phyloP scores from a whole-genome alignment of 23 tunicate species.

The Phallusia fumigata region DNA sequence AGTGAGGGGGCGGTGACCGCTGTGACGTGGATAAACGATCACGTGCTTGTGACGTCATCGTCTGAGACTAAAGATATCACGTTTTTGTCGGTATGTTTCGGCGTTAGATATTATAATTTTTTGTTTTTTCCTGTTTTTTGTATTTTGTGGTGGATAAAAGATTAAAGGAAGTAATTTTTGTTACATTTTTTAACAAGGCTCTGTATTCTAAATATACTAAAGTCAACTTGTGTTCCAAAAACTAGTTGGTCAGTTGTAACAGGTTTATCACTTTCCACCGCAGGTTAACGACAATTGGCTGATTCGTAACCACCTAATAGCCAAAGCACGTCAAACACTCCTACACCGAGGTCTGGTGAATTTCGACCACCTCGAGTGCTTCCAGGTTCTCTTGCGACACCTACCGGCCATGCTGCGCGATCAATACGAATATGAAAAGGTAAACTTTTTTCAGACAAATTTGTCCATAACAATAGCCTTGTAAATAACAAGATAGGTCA shows the following conservation, averaged over 20 bases:
- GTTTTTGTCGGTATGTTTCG: constrained; percentile 51
- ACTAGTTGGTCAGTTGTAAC: too few species aligned
- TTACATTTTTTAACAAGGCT: background rate
- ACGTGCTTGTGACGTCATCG: constrained; percentile 32
- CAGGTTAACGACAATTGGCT: constrained; percentile 34
- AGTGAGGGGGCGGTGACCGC: constrained; percentile 33
- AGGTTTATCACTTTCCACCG: background rate
- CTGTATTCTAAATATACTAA: too few species aligned
- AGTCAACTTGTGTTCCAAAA: too few species aligned
- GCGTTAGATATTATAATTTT: too few species aligned
- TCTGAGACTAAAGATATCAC: constrained; percentile 39
- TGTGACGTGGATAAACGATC: constrained; percentile 58
- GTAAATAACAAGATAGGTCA: too few species aligned
- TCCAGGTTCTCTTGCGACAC: constrained; percentile 38
- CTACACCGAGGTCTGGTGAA: background rate
- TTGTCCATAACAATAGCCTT: too few species aligned
- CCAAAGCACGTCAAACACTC: constrained; percentile 38
- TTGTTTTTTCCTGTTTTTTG: too few species aligned
- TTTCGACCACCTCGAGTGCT: constrained; percentile 41
- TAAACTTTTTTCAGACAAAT: background rate
- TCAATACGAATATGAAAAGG: constrained; percentile 65
- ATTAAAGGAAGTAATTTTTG: too few species aligned
- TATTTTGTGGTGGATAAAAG: too few species aligned
- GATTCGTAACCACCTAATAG: constrained; percentile 22
- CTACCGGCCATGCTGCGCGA: constrained; percentile 46